Evolutionary conservation across 2,797 vertebrate species (phyloP).

Genomic region (Eulemur rubriventer): DNA sequence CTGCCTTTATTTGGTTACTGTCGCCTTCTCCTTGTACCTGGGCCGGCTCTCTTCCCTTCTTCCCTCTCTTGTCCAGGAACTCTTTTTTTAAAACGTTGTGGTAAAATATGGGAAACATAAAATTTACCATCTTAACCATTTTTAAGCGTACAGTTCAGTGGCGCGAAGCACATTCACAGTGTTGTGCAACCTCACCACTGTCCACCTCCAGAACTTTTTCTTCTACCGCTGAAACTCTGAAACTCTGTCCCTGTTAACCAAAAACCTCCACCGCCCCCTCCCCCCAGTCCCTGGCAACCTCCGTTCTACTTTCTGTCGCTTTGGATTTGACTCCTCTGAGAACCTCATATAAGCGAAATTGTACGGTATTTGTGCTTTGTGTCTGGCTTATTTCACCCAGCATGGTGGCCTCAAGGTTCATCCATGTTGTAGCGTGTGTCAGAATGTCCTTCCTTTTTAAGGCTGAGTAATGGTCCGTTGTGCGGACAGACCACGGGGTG

Average conservation of each 20-base stretch:
- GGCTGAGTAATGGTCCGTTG: not conserved
- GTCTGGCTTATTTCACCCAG: not conserved
- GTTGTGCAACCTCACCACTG: not conserved
- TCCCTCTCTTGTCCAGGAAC: not conserved
- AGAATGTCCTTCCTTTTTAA: not conserved
- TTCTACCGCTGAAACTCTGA: not conserved
- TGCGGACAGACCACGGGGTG: not conserved
- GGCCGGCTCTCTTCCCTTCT: not conserved
- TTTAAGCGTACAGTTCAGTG: not conserved
- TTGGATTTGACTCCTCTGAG: not conserved
- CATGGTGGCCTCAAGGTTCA: not conserved
- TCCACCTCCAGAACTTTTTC: not conserved
- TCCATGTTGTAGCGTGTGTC: not conserved
- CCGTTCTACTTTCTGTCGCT: not conserved
- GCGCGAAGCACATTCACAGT: not conserved
- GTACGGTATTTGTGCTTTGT: not conserved
- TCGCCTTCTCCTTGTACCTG: not conserved
- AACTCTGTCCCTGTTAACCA: not conserved
- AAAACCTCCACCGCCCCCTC: accelerated
- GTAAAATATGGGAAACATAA: not conserved
- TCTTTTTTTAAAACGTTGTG: not conserved
- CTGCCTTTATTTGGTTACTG: not conserved
- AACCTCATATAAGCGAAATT: not conserved
- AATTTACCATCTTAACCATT: not conserved
- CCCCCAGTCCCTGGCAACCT: not conserved